phyloP scores from a whole-genome alignment of 2,113 vertebrate species.

The Psilopsiagon aymara region DNA sequence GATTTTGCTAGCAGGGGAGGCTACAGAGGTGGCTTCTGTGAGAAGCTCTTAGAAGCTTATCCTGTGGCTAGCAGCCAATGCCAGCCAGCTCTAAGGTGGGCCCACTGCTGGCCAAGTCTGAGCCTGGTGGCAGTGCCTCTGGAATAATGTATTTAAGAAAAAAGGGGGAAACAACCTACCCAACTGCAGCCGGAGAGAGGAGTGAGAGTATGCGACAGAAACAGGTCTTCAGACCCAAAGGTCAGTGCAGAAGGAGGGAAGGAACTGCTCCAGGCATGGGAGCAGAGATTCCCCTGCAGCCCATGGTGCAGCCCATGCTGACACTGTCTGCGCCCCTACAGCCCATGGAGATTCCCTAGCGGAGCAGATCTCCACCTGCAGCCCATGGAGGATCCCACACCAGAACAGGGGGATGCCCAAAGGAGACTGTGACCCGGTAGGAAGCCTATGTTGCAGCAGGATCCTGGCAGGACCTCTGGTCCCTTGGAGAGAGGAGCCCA shows the following conservation, averaged over 20 bases:
- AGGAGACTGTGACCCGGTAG: background rate
- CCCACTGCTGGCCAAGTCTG: background rate
- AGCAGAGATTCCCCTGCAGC: background rate
- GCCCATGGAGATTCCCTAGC: background rate
- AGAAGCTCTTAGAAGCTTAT: background rate
- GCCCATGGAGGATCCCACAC: accelerated
- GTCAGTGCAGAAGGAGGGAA: background rate
- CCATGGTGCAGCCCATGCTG: accelerated
- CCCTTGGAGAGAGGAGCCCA: background rate
- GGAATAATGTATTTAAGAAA: background rate
- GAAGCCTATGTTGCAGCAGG: background rate
- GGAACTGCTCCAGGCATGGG: accelerated
- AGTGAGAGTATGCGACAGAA: background rate
- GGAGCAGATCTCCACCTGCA: background rate
- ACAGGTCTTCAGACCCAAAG: background rate
- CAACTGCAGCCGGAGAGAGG: background rate
- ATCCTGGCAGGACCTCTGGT: background rate
- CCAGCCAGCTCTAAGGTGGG: background rate
- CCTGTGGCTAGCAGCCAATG: background rate
- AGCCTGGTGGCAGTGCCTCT: background rate
- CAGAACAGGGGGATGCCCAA: background rate
- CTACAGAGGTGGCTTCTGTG: background rate
- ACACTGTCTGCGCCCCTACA: background rate
- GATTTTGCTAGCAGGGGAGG: background rate
- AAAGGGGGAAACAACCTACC: background rate